Conservation (phyloP, 2,797 vertebrate species). For the Monodelphis domestica region DNA sequence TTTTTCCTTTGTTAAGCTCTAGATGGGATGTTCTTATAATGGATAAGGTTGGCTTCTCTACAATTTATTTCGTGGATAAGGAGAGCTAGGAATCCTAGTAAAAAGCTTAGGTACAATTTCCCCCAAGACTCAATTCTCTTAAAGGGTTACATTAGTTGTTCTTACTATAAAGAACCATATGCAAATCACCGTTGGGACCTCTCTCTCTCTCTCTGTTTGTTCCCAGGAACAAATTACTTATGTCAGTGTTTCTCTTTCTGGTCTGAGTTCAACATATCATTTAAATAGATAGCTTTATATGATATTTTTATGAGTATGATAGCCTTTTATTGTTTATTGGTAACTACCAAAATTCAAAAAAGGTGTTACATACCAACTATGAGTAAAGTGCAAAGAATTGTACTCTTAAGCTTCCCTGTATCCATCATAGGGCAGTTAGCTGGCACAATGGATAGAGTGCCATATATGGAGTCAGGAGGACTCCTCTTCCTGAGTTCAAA, state of each 20-base stretch:
- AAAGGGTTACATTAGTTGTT: not conserved
- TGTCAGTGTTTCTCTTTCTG: conserved; percentile 45
- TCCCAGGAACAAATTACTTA: conserved; percentile 57
- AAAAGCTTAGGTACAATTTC: conserved; percentile 38
- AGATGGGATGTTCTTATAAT: conserved; percentile 63
- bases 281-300: conserved; percentile 25
- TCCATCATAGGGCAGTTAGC: too few species aligned
- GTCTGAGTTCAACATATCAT: conserved; percentile 28
- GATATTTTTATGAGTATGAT: not conserved
- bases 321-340: conserved; percentile 44
- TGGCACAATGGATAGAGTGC: too few species aligned
- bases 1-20: conserved; percentile 70
- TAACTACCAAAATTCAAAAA: not conserved
- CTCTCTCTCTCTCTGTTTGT: conserved; percentile 47
- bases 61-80: conserved; percentile 72
- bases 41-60: conserved; percentile 59
- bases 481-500: too few species aligned
- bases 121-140: not conserved
- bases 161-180: conserved; percentile 20
- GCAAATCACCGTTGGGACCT: conserved; percentile 37
- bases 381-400: not conserved
- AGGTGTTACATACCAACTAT: not conserved
- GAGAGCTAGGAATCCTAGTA: conserved; percentile 58
- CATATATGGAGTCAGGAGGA: too few species aligned
- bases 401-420: not conserved